Evolutionary conservation across 2,113 vertebrate genomes (phyloP).

Genomic region (Crotalus horridus): DNA sequence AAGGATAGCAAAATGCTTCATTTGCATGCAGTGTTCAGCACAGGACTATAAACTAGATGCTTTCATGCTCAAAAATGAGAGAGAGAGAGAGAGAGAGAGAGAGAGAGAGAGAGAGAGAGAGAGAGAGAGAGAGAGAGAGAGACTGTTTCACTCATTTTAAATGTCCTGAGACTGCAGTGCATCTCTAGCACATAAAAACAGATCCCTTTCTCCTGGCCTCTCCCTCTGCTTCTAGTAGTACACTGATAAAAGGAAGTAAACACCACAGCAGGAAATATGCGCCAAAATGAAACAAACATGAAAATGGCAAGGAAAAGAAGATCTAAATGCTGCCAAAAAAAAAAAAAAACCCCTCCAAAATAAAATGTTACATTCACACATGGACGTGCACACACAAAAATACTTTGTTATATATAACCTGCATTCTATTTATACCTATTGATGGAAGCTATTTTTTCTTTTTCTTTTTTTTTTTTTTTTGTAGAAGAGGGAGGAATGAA

Average conservation of each 20-base stretch:
- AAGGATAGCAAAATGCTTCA: not conserved
- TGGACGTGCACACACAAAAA: not conserved
- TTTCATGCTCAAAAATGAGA: not conserved
- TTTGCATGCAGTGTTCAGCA: not conserved
- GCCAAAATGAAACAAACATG: conserved; percentile 59
- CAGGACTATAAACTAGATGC: not conserved
- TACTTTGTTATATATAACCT: not conserved
- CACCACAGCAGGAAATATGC: conserved; percentile 20
- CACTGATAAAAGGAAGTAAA: conserved; percentile 49
- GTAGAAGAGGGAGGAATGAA: not conserved
- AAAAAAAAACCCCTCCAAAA: not conserved
- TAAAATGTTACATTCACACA: not conserved
- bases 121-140: not conserved
- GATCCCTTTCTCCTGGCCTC: conserved; percentile 37
- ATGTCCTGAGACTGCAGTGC: not conserved
- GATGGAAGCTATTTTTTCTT: not conserved
- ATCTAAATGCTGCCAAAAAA: not conserved
- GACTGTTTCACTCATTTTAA: not conserved
- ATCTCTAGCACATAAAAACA: conserved; percentile 30
- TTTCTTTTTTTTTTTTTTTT: not conserved
- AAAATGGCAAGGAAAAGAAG: not conserved
- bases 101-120: not conserved
- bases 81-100: not conserved
- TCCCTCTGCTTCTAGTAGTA: conserved; percentile 35
- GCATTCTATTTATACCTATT: conserved; percentile 7